Percentiles rank a stretch among this genome's conserved stretches.
phyloP scores from a whole-genome alignment of 2,113 vertebrate genomes.

The Paraplagusia blochii region DNA sequence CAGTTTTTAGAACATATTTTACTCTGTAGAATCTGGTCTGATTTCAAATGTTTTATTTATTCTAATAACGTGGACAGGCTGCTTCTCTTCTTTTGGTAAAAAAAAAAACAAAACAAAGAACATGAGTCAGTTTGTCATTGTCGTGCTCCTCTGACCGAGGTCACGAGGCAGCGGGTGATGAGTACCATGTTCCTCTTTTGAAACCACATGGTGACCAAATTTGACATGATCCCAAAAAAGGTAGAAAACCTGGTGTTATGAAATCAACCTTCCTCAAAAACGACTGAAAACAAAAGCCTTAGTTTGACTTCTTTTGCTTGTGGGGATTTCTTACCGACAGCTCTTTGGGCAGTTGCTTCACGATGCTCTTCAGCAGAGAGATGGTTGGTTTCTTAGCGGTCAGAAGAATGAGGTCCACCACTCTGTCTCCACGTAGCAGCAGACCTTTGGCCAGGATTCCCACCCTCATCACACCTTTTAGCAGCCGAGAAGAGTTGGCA shows the following conservation, averaged over 20 bases:
- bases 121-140: background rate
- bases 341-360: constrained; percentile 75
- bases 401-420: constrained; percentile 79
- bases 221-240: background rate
- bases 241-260: too few species aligned
- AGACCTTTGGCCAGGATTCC: constrained; percentile 84
- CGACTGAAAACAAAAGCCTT: background rate
- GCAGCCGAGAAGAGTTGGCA: constrained; percentile 57
- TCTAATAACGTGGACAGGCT: too few species aligned
- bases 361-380: constrained; percentile 69
- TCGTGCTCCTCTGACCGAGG: constrained; percentile 22
- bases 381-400: constrained; percentile 80
- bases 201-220: background rate
- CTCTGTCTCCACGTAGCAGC: constrained; percentile 79
- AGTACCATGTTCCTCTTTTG: constrained; percentile 11
- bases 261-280: background rate
- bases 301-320: background rate
- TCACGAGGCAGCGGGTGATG: constrained; percentile 6
- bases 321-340: constrained; percentile 70
- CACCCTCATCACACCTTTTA: constrained; percentile 83
- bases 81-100: background rate
- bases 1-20: too few species aligned
- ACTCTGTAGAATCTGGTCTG: too few species aligned
- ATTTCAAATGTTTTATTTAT: too few species aligned
- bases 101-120: too few species aligned